A percentile compares a stretch with the other conserved stretches of the same genome.
These are phyloP conservation scores for Molothrus ater DNA, from an alignment of 2,797 vertebrate species.

Conservation along the genomic window DNA sequence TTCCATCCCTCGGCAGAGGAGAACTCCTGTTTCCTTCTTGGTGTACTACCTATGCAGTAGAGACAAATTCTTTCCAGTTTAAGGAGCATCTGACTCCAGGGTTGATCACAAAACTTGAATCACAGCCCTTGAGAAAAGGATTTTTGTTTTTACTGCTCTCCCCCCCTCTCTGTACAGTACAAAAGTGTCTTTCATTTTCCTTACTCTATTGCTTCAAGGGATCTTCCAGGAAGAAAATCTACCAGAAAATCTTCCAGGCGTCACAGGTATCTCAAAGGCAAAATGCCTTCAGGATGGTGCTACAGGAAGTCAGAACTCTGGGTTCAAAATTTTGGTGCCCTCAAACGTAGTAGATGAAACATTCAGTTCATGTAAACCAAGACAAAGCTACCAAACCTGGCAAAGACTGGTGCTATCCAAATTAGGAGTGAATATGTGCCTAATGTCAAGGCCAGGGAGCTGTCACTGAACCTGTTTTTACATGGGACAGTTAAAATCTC, in stretches of 20 bases:
- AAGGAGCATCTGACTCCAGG: not conserved
- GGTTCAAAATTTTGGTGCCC: not conserved
- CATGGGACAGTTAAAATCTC: not conserved
- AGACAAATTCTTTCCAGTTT: not conserved
- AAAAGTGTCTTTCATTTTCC: conserved; percentile 8
- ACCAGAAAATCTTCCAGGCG: not conserved
- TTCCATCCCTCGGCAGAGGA: not conserved
- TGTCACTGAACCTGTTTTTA: not conserved
- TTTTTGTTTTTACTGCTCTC: not conserved
- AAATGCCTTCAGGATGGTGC: not conserved
- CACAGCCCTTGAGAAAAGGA: not conserved
- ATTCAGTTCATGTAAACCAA: not conserved
- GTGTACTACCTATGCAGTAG: not conserved
- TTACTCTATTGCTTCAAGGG: not conserved
- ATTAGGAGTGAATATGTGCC: not conserved
- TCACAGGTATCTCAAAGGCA: not conserved
- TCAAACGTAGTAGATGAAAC: not conserved
- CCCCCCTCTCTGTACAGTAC: not conserved
- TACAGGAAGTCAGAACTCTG: not conserved
- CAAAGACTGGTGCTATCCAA: not conserved
- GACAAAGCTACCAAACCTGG: not conserved
- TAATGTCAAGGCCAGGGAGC: not conserved
- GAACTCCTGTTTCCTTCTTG: not conserved
- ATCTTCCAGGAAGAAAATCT: conserved; percentile 33
- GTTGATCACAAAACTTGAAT: not conserved